Percentiles rank a stretch among this genome's conserved stretches.
Conservation (phyloP, 2,888 invertebrate genomes). For the Chloroclystis v-ata region DNA sequence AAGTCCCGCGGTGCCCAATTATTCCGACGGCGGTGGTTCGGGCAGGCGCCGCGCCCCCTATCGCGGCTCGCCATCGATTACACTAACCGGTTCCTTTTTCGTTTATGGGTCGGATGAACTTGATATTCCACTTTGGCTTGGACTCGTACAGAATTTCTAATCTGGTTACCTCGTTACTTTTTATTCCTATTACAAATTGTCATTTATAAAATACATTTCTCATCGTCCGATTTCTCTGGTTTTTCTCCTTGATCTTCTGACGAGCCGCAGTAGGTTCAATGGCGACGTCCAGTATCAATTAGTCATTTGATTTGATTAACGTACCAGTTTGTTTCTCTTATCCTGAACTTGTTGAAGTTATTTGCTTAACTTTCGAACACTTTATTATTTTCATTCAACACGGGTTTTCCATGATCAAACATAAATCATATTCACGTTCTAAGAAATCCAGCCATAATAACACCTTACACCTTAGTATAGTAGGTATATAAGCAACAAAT, state of each 20-base stretch:
- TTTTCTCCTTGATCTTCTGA: conserved; percentile 11
- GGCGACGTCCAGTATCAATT: conserved; percentile 32
- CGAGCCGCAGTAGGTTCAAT: conserved; percentile 3
- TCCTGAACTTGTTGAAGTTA: conserved; percentile 29
- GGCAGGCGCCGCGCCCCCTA: conserved; percentile 70
- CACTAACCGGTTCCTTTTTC: conserved; percentile 68
- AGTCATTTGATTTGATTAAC: conserved; percentile 41
- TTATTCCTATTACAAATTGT: conserved; percentile 32
- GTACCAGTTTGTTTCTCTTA: conserved; percentile 38
- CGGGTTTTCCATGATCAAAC: conserved; percentile 47
- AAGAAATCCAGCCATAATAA: conserved; percentile 5
- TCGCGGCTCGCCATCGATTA: conserved; percentile 75
- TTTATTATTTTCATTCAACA: conserved; percentile 60
- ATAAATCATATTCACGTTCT: conserved; percentile 43
- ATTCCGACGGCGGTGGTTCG: conserved; percentile 70
- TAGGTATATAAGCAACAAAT: conserved; percentile 30
- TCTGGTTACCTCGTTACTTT: conserved; percentile 31
- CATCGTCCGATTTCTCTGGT: conserved; percentile 6
- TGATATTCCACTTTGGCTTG: conserved; percentile 40
- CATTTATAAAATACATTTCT: conserved; percentile 23
- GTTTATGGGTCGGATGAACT: conserved; percentile 59
- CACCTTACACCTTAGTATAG: too few species aligned
- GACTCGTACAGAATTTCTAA: conserved; percentile 42
- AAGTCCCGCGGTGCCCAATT: conserved; percentile 77
- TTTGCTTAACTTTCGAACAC: conserved; percentile 39